Evolutionary conservation across 2,113 vertebrate species (phyloP).

Genomic region (Podocnemis expansa): DNA sequence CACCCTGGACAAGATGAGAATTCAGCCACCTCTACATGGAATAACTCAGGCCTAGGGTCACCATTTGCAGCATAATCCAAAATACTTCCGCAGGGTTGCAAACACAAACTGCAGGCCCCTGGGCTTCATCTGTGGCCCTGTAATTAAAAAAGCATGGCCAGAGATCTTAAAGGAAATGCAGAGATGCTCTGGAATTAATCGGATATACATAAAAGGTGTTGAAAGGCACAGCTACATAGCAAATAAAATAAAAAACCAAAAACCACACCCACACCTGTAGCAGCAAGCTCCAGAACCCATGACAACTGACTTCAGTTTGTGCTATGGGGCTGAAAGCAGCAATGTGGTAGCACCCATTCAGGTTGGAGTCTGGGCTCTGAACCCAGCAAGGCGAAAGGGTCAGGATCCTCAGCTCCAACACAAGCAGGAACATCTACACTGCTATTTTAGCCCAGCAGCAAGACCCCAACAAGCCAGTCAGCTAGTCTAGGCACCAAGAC

Average conservation of each 20-base stretch:
- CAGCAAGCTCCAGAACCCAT: neutral
- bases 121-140: neutral
- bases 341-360: neutral
- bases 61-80: neutral
- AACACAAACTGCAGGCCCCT: neutral
- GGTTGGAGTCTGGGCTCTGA: neutral
- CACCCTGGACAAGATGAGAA: neutral
- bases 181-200: neutral
- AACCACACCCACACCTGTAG: neutral
- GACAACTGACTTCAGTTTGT: neutral
- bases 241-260: neutral
- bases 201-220: no score
- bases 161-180: neutral
- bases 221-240: no score
- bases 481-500: neutral
- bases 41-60: neutral
- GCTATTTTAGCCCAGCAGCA: neutral
- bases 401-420: neutral
- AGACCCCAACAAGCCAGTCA: neutral
- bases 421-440: neutral
- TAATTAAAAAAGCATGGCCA: neutral
- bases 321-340: neutral
- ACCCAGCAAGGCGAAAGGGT: neutral
- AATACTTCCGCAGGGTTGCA: neutral
- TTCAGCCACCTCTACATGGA: neutral